Base-by-base conservation (phyloP, 92 coral and sea anemone genomes). In the Actinostola sp. region DNA sequence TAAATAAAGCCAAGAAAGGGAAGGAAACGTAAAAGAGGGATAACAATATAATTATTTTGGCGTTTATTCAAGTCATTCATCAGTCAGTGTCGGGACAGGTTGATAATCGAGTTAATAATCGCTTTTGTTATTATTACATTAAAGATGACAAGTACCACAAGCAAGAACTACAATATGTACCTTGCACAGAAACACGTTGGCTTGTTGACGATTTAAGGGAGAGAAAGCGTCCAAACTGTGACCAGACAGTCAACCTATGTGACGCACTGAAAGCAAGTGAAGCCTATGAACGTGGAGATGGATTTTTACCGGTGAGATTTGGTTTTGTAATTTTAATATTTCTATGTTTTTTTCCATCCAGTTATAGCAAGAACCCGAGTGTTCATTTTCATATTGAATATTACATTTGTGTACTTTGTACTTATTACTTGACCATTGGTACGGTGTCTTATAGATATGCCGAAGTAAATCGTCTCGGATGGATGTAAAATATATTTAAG, bases 151-250 rank as follows among this genome's bases (percentile, higher is more conserved):
- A 73, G 31, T 72, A 67, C 48, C 81, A 81, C 46, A 81, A 66
- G 20, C 15, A 54, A 19, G 88, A 77, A 8, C 67, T 82, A 0
- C 52, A 67, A 1, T 82, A 82, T 17, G 54, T 75, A 25, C 59
- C 73, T 21, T 75, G 62, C 38, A 46, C 34, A 13, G 73, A 69
- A 9, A 54, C 59, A 11, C 28, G 58, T 17, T 79, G 86, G 90
- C 64, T 64, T 5, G 73, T 79, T 1, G 90, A 85, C 30, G 90
- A 85, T 16, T 32, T 79, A 27, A 70, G 73, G 20, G 77, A 68
- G 0, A 60, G 90, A 64, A 24, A 1, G n/a, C 62, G 80, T 8
- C 89, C 84, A 0, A 2, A 60, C 38, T 38, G 34, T 30, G 38
- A 42, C 28, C 21, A 31, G 16, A 51, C 66, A 11, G 68, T 45